Evolutionary conservation across 1,140 invertebrate genomes (phyloP).

Genomic region (Glossosoma conforme): DNA sequence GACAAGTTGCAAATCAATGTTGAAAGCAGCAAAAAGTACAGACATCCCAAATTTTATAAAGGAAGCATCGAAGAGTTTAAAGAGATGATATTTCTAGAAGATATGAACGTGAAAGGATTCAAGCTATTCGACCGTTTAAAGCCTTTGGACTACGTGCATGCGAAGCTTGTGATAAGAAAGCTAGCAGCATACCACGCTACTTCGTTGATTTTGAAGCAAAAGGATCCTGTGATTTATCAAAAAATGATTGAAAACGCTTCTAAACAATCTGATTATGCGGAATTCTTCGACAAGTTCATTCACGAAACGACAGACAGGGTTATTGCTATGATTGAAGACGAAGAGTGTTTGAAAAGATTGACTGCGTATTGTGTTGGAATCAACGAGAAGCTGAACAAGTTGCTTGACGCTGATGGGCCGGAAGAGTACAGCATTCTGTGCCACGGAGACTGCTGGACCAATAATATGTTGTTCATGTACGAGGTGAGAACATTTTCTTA

Average conservation of each 20-base stretch:
- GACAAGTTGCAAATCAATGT: constrained; percentile 35
- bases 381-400: constrained; percentile 6
- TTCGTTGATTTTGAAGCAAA: constrained; percentile 46
- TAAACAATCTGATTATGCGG: constrained; percentile 7
- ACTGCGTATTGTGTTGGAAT: not conserved
- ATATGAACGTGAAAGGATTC: constrained; percentile 45
- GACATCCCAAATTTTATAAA: constrained; percentile 40
- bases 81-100: constrained; percentile 52
- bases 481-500: constrained; percentile 28
- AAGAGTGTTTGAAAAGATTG: not conserved
- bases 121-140: constrained; percentile 42
- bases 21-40: constrained; percentile 31
- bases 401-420: constrained; percentile 15
- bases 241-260: constrained; percentile 4
- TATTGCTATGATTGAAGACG: constrained; percentile 7
- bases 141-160: constrained; percentile 42
- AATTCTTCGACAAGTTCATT: constrained; percentile 7
- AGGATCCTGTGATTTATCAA: constrained; percentile 36
- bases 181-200: constrained; percentile 53
- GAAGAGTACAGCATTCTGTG: constrained; percentile 45
- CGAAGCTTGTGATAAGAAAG: constrained; percentile 43
- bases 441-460: constrained; percentile 54
- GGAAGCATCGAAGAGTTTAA: constrained; percentile 35
- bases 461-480: constrained; percentile 51
- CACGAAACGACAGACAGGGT: constrained; percentile 5